Evolutionary conservation across 2,888 invertebrate genomes (phyloP), one percentile per base, ranked within the genome.

Genomic region (Notodonta ziczac): DNA sequence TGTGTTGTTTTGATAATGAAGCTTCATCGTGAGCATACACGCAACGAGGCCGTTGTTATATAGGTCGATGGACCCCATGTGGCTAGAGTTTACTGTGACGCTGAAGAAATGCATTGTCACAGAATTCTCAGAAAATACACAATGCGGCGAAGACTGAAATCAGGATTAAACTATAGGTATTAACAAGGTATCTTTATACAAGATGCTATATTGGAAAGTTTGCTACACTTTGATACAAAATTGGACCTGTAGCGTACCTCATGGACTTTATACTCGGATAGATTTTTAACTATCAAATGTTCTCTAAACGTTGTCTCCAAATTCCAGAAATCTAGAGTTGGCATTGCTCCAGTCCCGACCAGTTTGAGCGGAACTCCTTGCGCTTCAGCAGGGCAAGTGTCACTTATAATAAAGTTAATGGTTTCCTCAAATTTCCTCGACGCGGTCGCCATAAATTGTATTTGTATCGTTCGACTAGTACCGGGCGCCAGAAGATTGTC

Each of bases 301-400:
- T 95, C 95, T 63, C 92, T 90, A 77, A 96, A 96, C 0, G 96
- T 95, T 4, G 89, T 91, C 59, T 94, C 90, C 32, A 94, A 79
- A 77, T 95, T 94, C 79, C 91, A 87, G 61, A 95, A 94, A 76
- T 95, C 94, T 60, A 96, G 77, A 9, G 84, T 85, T 0, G 96
- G 95, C 74, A 95, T 85, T n/a, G 93, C 94, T 32, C 95, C 95
- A 14, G 91, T 92, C 4, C 94, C 95, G 2, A 90, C 87, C 7
- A 96, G 75, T 50, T 73, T 89, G 0, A 95, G 73, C 3, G 85
- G 86, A 55, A 92, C 93, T 0, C 94, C 95, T 16, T 89, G 77
- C 14, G 88, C 87, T 70, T 94, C 93, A n/a, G 93, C 90, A 0
- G 93, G 93, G 24, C 89, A 92, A 8, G 93, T 92, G 66, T 93